Conservation (phyloP, 2,888 invertebrate species). For the Cryptus viduatorius region DNA sequence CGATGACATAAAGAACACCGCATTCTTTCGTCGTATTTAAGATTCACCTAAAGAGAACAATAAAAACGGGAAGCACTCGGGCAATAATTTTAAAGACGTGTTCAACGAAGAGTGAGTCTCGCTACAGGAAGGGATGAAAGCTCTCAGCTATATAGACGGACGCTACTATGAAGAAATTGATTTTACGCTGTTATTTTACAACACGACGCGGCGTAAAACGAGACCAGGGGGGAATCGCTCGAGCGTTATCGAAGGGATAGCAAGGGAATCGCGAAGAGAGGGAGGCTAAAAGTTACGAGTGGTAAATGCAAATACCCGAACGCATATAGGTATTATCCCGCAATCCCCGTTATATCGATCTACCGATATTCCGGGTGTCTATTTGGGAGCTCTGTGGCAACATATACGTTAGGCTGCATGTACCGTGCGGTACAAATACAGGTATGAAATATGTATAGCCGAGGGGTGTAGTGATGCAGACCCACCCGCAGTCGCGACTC, state of each 20-base stretch:
- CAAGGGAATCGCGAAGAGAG: slow-evolving; percentile 51
- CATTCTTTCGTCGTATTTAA: neutral
- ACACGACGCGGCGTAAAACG: slow-evolving; percentile 52
- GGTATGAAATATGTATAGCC: neutral
- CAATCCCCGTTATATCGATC: slow-evolving; percentile 58
- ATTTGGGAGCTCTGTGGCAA: slow-evolving; percentile 41
- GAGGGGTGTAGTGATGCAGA: slow-evolving; percentile 4
- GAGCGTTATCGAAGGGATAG: slow-evolving; percentile 68
- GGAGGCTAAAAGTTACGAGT: slow-evolving; percentile 60
- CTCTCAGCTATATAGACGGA: neutral
- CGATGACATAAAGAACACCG: neutral
- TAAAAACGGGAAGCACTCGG: neutral
- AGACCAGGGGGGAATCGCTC: slow-evolving; percentile 60
- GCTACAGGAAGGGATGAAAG: neutral
- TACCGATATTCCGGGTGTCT: slow-evolving; percentile 57
- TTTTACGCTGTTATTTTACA: slow-evolving; percentile 68
- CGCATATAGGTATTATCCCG: slow-evolving; percentile 55
- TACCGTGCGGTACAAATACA: slow-evolving; percentile 12
- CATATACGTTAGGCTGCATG: slow-evolving; percentile 8
- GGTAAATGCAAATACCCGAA: slow-evolving; percentile 63
- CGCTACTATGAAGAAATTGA: slow-evolving; percentile 49
- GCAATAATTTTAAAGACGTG: neutral
- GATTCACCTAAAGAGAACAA: neutral
- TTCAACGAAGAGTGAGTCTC: neutral
- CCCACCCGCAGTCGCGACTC: slow-evolving; percentile 31